A percentile compares a stretch with the other conserved stretches of the same genome.
Evolutionary conservation across 2,888 invertebrate species (phyloP).

Genomic region (Crepidodera aurea): DNA sequence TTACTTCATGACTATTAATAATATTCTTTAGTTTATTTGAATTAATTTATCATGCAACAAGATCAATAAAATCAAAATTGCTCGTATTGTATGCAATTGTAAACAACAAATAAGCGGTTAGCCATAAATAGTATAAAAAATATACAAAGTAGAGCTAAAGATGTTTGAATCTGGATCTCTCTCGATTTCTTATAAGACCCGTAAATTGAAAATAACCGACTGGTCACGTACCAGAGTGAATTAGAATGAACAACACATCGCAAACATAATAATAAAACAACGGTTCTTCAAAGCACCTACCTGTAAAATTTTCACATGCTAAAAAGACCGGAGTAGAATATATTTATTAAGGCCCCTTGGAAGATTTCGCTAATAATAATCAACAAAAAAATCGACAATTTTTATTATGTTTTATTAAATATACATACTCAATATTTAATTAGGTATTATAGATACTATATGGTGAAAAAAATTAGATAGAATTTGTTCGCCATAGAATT

Average conservation of each 20-base stretch:
- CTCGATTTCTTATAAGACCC: background rate
- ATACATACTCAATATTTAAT: no score
- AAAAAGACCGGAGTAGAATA: conserved; percentile 1
- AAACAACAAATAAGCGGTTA: background rate
- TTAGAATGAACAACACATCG: conserved; percentile 18
- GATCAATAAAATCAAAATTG: no score
- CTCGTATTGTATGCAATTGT: no score
- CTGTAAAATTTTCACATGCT: conserved; percentile 10
- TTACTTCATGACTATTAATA: no score
- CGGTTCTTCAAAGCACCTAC: conserved; percentile 17
- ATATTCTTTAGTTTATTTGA: no score
- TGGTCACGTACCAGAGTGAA: conserved; percentile 12
- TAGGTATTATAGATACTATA: no score
- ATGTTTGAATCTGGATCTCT: background rate
- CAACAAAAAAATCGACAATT: no score
- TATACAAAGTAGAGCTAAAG: background rate
- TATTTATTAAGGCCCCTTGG: conserved; percentile 8
- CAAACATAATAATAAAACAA: conserved; percentile 16
- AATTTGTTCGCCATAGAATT: no score
- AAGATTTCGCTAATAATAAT: no score
- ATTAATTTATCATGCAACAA: no score
- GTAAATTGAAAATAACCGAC: conserved; percentile 11
- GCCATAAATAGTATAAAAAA: background rate
- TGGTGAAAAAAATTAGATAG: no score
- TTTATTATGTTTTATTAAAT: no score